A percentile compares a stretch with the other conserved stretches of the same genome.
These are phyloP conservation scores for Sorex araneus DNA, from an alignment of 2,113 vertebrate genomes.

Conservation along the genomic window DNA sequence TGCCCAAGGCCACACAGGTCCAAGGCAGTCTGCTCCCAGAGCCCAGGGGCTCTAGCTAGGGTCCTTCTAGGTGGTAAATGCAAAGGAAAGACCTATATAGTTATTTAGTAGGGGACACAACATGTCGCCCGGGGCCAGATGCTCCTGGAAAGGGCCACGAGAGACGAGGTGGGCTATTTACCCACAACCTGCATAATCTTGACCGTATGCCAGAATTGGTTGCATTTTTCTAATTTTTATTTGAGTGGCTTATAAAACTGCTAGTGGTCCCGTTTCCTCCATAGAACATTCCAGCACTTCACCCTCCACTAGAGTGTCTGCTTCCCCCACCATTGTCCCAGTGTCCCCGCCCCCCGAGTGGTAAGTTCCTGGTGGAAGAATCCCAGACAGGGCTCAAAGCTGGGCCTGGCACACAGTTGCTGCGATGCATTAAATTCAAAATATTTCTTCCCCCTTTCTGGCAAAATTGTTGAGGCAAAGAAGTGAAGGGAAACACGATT, in stretches of 20 bases:
- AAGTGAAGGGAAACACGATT: conserved; percentile 4
- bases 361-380: too few species aligned
- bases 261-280: too few species aligned
- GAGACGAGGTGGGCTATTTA: conserved; percentile 10
- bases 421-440: conserved; percentile 37
- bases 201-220: not conserved
- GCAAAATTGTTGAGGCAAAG: not conserved
- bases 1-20: not conserved
- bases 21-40: not conserved
- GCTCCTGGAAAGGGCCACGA: not conserved
- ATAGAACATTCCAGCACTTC: too few species aligned
- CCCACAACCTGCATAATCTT: conserved; percentile 9
- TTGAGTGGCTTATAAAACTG: not conserved
- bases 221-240: conserved; percentile 13
- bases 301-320: too few species aligned
- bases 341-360: too few species aligned
- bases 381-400: not conserved
- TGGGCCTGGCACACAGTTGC: not conserved
- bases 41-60: not conserved
- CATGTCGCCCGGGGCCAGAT: not conserved
- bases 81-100: not conserved
- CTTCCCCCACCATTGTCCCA: too few species aligned
- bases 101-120: not conserved
- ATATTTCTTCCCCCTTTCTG: conserved; percentile 43
- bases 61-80: not conserved